A percentile compares a stretch with the other conserved stretches of the same genome.
Conservation (phyloP, 2,113 vertebrate genomes). For the Theristicus caerulescens region DNA sequence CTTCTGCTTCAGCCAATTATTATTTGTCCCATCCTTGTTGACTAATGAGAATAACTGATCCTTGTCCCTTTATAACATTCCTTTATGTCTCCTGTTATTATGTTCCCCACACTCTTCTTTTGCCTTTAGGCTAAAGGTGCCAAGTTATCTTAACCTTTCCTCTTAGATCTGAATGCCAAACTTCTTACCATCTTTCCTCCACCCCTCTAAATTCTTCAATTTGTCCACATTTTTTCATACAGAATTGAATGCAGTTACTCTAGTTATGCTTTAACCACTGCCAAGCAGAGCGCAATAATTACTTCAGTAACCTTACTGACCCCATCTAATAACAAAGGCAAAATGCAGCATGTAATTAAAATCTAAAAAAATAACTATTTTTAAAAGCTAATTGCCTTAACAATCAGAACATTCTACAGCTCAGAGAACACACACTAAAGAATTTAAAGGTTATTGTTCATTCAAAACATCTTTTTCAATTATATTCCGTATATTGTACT, state of each 20-base stretch:
- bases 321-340: conserved; percentile 67
- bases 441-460: conserved; percentile 45
- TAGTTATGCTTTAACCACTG: conserved; percentile 66
- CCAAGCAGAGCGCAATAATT: conserved; percentile 74
- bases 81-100: conserved; percentile 50
- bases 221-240: conserved; percentile 28
- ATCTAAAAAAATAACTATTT: conserved; percentile 62
- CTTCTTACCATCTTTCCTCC: conserved; percentile 44
- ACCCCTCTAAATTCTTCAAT: conserved; percentile 47
- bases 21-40: conserved; percentile 62
- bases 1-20: conserved; percentile 67
- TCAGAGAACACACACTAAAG: conserved; percentile 35
- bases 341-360: conserved; percentile 73
- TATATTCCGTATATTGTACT: not conserved
- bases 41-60: conserved; percentile 74
- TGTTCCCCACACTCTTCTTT: conserved; percentile 20
- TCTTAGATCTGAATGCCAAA: conserved; percentile 62
- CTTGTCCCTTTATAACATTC: conserved; percentile 64
- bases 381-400: conserved; percentile 67
- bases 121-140: conserved; percentile 48
- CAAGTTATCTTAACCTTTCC: conserved; percentile 75
- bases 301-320: conserved; percentile 71
- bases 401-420: conserved; percentile 52
- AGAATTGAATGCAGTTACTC: conserved; percentile 46
- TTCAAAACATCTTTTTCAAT: conserved; percentile 31